phyloP scores from a whole-genome alignment of 2,888 invertebrate genomes.

The Hetaerina titia region DNA sequence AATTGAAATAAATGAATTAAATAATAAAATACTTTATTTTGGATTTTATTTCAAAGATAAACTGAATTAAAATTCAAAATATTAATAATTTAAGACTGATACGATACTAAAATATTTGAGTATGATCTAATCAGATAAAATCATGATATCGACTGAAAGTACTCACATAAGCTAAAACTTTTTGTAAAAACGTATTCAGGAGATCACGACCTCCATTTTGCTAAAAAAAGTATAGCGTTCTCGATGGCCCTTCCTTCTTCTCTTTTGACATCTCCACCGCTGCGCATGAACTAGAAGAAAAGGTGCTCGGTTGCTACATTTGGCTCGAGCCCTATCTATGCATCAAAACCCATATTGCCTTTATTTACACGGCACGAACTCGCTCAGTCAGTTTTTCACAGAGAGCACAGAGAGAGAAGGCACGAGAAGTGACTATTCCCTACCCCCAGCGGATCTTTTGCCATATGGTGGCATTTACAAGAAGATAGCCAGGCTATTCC shows the following conservation, averaged over 20 bases:
- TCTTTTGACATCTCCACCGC: background rate
- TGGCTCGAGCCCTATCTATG: background rate
- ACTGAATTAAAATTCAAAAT: too few relatives aligned
- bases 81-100: background rate
- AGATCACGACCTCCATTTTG: background rate
- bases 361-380: constrained; percentile 12
- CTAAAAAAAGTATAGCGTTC: background rate
- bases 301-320: background rate
- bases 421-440: background rate
- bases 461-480: background rate
- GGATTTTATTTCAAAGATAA: too few relatives aligned
- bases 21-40: too few relatives aligned
- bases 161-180: background rate
- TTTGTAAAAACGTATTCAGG: background rate
- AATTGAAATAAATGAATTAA: too few relatives aligned
- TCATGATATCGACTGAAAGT: background rate
- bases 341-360: constrained; percentile 26
- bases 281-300: background rate
- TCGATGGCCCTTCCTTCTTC: background rate
- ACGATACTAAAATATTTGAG: background rate
- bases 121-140: background rate
- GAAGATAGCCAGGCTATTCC: too few relatives aligned
- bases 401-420: background rate
- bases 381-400: background rate
- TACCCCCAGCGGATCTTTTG: background rate